Evolutionary conservation across 92 coral and sea anemone species (phyloP), one percentile per base, ranked within the genome.

Genomic region (Zoanthus sansibaricus): DNA sequence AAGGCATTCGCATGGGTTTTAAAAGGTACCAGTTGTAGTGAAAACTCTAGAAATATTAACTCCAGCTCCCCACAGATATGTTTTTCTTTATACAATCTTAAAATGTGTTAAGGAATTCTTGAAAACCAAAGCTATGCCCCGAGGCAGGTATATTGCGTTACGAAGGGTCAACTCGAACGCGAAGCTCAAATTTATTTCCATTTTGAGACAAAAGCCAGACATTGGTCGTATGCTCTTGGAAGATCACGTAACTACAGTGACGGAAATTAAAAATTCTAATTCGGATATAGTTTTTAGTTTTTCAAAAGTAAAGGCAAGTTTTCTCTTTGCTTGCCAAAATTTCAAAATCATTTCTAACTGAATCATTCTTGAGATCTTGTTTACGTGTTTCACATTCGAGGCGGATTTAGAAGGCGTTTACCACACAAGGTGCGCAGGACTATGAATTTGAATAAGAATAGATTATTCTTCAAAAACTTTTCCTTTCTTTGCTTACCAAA

Each of bases 141-240:
- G 58, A 56, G 85, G 85, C 85, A 59, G 15, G 5, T 20, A 16
- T 66, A 17, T 80, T 80, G 85, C 75, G 85, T 66, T 80, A 80
- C 85, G 75, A 80, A 80, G 75, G 67, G 47, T 46, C 37, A 80
- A 44, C 45, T 14, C 62, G 9, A 17, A 49, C 30, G 62, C 58
- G 47, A n/a, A 52, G 66, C 69, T 62, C 32, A 62, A 62, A 31
- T 25, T 49, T 67, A 64, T 67, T 80, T 18, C 31, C 31, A 46
- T 21, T 42, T 46, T 18, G 71, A 66, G 85, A 80, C 85, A 80
- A 80, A 66, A 25, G 85, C 61, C 75, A 80, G 73, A 66, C 59
- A 49, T 42, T 12, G 21, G 13, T 62, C 11, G 31, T 62, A 14
- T 13, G 14, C 66, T 61, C 49, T 66, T 47, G 18, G 56, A 64